These are phyloP conservation scores for Drosophila auraria DNA, from an alignment of 1,140 invertebrate species.

Conservation along the genomic window DNA sequence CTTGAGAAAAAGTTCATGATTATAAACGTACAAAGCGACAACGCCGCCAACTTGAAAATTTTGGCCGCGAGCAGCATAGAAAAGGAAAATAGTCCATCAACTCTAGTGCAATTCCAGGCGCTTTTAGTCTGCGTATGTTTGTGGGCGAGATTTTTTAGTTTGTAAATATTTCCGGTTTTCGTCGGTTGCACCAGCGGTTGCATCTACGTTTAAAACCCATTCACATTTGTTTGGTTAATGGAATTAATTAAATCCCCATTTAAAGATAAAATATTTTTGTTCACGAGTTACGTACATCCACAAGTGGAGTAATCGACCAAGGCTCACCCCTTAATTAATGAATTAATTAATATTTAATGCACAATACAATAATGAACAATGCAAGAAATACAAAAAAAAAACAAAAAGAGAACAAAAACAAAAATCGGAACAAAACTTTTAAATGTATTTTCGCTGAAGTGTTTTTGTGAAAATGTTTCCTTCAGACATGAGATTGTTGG, in stretches of 20 bases:
- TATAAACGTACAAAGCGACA: slow-evolving; percentile 58
- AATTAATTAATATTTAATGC: neutral
- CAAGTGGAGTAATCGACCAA: neutral
- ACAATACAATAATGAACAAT: no score
- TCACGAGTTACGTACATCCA: neutral
- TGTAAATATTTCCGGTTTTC: slow-evolving; percentile 27
- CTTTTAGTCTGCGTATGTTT: slow-evolving; percentile 30
- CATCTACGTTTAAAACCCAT: slow-evolving; percentile 17
- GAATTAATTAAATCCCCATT: slow-evolving; percentile 23
- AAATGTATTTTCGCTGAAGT: neutral
- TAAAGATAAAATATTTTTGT: slow-evolving; percentile 41
- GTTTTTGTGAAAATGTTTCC: neutral
- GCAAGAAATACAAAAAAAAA: neutral
- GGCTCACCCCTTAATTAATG: neutral
- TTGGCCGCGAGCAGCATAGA: slow-evolving; percentile 27
- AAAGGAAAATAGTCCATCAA: slow-evolving; percentile 26
- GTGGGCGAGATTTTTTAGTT: slow-evolving; percentile 18
- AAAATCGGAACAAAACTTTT: no score
- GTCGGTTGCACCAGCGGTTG: slow-evolving; percentile 15
- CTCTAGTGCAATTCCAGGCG: slow-evolving; percentile 56
- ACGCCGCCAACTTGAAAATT: slow-evolving; percentile 58
- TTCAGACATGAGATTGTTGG: neutral
- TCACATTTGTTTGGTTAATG: slow-evolving; percentile 43
- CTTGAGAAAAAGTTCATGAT: slow-evolving; percentile 38
- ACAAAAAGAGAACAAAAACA: neutral